These are phyloP conservation scores for Drosophila nr. medialis DNA, from an alignment of 2,888 invertebrate species.

Conservation along the genomic window DNA sequence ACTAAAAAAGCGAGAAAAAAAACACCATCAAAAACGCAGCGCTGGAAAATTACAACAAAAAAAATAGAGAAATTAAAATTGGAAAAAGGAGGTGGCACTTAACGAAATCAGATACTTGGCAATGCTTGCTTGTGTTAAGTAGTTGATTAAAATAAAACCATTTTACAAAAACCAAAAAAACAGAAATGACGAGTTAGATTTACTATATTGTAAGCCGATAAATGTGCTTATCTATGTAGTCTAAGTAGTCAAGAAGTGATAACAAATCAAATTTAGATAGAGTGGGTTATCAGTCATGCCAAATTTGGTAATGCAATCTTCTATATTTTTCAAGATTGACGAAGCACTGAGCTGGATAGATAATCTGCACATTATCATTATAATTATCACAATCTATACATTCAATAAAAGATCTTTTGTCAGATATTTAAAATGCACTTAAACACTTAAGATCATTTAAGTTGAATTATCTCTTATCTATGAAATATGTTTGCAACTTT, in stretches of 20 bases:
- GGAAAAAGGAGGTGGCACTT: conserved; percentile 39
- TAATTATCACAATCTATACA: background rate
- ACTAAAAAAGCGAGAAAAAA: conserved; percentile 19
- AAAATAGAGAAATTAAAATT: conserved; percentile 14
- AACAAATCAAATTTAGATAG: background rate
- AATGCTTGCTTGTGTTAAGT: conserved; percentile 31
- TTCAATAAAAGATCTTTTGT: background rate
- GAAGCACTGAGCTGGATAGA: background rate
- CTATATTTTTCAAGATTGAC: background rate
- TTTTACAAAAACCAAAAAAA: background rate
- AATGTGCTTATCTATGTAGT: background rate
- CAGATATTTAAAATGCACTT: background rate
- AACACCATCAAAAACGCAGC: conserved; percentile 34
- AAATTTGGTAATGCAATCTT: too few species aligned
- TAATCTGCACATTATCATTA: background rate
- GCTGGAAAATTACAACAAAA: conserved; percentile 44
- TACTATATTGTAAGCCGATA: background rate
- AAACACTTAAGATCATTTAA: background rate
- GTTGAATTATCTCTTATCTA: too few species aligned
- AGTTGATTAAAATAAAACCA: conserved; percentile 15
- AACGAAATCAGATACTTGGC: conserved; percentile 70
- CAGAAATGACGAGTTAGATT: background rate
- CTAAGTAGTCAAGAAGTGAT: background rate
- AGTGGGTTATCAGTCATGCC: background rate
- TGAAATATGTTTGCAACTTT: background rate